These are phyloP conservation scores for Tetragnatha versicolor DNA, from an alignment of 1,140 invertebrate species.

Conservation along the genomic window DNA sequence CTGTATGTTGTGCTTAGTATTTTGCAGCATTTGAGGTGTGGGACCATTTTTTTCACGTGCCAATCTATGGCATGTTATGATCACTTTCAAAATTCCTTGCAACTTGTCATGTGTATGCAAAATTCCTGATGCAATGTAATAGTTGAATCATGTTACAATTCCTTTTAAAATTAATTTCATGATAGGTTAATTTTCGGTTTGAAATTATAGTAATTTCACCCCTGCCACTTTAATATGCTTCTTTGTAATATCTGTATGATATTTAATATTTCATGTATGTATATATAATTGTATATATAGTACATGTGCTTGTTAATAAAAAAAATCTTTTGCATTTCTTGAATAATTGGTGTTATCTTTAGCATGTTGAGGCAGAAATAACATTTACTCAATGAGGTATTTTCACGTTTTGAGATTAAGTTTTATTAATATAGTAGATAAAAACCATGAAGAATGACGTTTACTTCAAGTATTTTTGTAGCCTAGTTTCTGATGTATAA, in stretches of 20 bases:
- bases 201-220: too few species aligned
- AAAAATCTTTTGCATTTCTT: constrained; percentile 49
- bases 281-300: constrained; percentile 53
- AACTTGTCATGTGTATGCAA: too few species aligned
- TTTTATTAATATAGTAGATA: too few species aligned
- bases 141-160: too few species aligned
- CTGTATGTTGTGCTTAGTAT: constrained; percentile 31
- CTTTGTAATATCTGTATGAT: constrained; percentile 40
- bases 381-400: background rate
- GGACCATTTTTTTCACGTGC: constrained; percentile 38
- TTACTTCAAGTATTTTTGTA: too few species aligned
- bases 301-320: constrained; percentile 50
- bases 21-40: constrained; percentile 28
- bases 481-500: too few species aligned
- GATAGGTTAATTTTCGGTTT: too few species aligned
- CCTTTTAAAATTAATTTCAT: too few species aligned
- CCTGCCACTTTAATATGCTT: constrained; percentile 7
- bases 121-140: too few species aligned
- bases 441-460: too few species aligned
- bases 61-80: constrained; percentile 9
- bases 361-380: background rate
- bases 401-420: too few species aligned
- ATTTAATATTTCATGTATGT: constrained; percentile 43
- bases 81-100: too few species aligned
- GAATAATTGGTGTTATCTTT: background rate